Base-by-base conservation (phyloP, 1,140 invertebrate species). In the Rhyzopertha dominica region DNA sequence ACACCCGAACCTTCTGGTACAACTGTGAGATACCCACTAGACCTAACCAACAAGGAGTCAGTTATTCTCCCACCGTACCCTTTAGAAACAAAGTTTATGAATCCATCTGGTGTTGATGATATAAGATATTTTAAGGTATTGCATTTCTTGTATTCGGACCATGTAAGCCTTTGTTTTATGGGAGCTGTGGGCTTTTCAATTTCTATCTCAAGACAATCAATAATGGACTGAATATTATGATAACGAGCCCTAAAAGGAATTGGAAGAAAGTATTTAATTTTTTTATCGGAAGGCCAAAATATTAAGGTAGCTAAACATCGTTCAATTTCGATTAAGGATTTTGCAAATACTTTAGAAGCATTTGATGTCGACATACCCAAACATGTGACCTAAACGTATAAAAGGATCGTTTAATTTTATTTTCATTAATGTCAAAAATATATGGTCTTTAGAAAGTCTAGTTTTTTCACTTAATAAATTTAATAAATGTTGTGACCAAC, bases 121-220 rank as follows among this genome's bases (percentile, higher is more conserved):
- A 70, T 59, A 14, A 67, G 49, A 59, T 66, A 68, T 54, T 70
- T 68, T 30, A 69, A 28, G 10, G 64, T 70, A 48, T 70, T 69
- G 42, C 51, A 58, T 24, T 53, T 49, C 50, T 64, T 63, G 43
- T 67, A 65, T 2, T 59, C 39, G 5, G 59, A 67, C 61, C 65
- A 68, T 1, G 61, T 68, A 25, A 43, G 46, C 32, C 49, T 44
- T 51, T 43, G 52, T 18, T 44, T 25, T 17, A 55, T n/a, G 9
- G 47, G 4, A 36, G 49, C 36, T 35, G 12, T 29, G n/a, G 57
- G 59, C 45, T 66, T 67, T 36, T 56, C 43, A 24, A 66, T 64
- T 43, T 63, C 18, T 26, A 66, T 58, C 56, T 66, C 62, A 19
- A 66, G 58, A 50, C 62, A 65, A 38, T 67, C 59, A 5, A 61